Conservation (phyloP, 2,797 vertebrate genomes). For the Diplodus sargus region DNA sequence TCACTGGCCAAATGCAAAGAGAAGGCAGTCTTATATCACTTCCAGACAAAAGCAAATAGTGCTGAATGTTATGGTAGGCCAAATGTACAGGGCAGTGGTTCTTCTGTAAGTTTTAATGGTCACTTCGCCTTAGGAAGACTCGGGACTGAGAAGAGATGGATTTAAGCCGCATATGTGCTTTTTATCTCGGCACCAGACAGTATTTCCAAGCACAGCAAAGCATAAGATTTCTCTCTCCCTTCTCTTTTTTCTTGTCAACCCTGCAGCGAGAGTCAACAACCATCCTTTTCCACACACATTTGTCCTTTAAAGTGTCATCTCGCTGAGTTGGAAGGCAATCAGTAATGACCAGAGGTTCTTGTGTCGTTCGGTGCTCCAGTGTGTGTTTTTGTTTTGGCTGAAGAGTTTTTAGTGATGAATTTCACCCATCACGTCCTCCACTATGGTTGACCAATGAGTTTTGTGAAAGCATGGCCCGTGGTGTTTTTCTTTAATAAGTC, state of each 20-base stretch:
- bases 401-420: constrained; percentile 79
- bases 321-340: constrained; percentile 64
- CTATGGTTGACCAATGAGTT: constrained; percentile 75
- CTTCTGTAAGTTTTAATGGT: constrained; percentile 20
- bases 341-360: constrained; percentile 64
- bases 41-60: constrained; percentile 16
- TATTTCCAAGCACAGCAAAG: constrained; percentile 59
- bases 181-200: constrained; percentile 50
- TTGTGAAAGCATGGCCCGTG: constrained; percentile 66
- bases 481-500: constrained; percentile 85
- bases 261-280: constrained; percentile 71
- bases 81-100: constrained; percentile 25
- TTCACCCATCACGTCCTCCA: constrained; percentile 72
- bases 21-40: constrained; percentile 59
- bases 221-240: constrained; percentile 31
- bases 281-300: constrained; percentile 59
- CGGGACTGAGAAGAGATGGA: constrained; percentile 9
- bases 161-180: constrained; percentile 23
- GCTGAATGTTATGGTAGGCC: constrained; percentile 28
- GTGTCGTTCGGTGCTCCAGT: constrained; percentile 54
- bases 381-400: constrained; percentile 75
- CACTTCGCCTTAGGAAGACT: constrained; percentile 15
- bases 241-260: constrained; percentile 43
- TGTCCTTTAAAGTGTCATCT: constrained; percentile 71
- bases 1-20: constrained; percentile 42